A percentile compares a stretch with the other conserved stretches of the same genome.
Evolutionary conservation across 2,797 vertebrate species (phyloP).

Genomic region (Mionectes olivaceus): DNA sequence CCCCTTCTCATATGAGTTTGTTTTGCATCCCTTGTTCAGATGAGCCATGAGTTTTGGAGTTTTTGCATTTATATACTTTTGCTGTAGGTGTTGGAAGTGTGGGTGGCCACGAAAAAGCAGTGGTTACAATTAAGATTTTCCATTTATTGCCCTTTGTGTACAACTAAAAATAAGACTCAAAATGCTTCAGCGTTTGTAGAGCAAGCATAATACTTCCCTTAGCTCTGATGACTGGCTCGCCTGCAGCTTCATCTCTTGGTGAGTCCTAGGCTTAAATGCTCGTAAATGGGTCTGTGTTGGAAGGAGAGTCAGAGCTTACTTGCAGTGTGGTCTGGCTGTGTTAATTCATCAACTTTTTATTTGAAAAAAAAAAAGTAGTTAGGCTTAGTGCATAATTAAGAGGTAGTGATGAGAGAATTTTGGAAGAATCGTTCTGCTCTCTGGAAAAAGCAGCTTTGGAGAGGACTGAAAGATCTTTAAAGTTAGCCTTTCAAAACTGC

Average conservation of each 20-base stretch:
- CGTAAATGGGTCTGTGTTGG: slow-evolving; percentile 47
- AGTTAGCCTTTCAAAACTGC: neutral
- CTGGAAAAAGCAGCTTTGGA: slow-evolving; percentile 31
- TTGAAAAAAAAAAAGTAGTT: neutral
- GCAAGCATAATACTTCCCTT: slow-evolving; percentile 74
- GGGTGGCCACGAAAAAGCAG: slow-evolving; percentile 87
- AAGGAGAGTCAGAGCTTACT: slow-evolving; percentile 39
- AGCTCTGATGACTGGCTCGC: slow-evolving; percentile 74
- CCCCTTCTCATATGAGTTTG: neutral
- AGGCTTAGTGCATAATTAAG: slow-evolving; percentile 11
- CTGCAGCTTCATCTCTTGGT: slow-evolving; percentile 74
- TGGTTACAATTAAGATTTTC: slow-evolving; percentile 96
- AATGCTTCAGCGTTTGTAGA: slow-evolving; percentile 76
- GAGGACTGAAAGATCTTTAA: slow-evolving; percentile 20
- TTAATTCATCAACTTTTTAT: slow-evolving; percentile 45
- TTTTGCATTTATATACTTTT: slow-evolving; percentile 76
- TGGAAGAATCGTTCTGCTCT: slow-evolving; percentile 28
- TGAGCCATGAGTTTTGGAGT: slow-evolving; percentile 67
- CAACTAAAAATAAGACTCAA: slow-evolving; percentile 81
- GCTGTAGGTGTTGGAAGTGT: slow-evolving; percentile 86
- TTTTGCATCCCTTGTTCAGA: slow-evolving; percentile 58
- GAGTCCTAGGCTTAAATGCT: slow-evolving; percentile 62
- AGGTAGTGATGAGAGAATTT: slow-evolving; percentile 37
- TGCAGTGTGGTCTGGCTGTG: slow-evolving; percentile 31
- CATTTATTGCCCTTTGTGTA: slow-evolving; percentile 86